Percentiles rank a stretch among this genome's conserved stretches.
These are phyloP conservation scores for Epizoanthus fatuus DNA, from an alignment of 92 coral and sea anemone species.

Conservation along the genomic window DNA sequence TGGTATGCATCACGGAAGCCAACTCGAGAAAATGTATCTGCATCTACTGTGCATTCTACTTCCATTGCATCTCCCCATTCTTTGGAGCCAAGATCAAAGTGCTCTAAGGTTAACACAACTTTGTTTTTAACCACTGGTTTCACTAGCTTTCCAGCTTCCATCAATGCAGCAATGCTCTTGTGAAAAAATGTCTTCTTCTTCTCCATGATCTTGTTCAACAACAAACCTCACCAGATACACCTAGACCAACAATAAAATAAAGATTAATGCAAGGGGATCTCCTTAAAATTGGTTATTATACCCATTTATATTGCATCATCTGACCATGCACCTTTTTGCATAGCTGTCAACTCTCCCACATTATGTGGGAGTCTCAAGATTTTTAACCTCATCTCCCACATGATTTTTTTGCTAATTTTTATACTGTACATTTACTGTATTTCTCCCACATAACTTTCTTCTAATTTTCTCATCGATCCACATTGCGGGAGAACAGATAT, in stretches of 20 bases:
- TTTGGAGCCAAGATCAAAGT: slow-evolving; percentile 65
- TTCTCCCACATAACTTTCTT: no score
- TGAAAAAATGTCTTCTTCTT: not conserved
- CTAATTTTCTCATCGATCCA: no score
- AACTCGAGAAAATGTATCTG: slow-evolving; percentile 73
- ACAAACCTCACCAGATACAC: slow-evolving; percentile 61
- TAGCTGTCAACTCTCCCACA: no score
- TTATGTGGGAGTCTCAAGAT: no score
- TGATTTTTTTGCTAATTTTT: no score
- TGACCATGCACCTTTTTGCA: no score
- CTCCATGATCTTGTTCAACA: slow-evolving; percentile 40
- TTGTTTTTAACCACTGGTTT: slow-evolving; percentile 65
- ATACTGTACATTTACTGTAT: no score
- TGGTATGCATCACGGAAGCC: slow-evolving; percentile 16
- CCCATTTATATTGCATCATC: no score
- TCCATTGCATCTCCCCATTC: slow-evolving; percentile 69
- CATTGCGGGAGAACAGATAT: no score
- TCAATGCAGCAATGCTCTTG: slow-evolving; percentile 50
- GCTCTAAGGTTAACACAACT: slow-evolving; percentile 63
- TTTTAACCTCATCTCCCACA: no score
- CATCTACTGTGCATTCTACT: slow-evolving; percentile 54
- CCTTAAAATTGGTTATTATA: no score
- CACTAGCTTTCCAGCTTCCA: slow-evolving; percentile 78
- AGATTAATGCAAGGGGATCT: no score
- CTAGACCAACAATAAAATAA: not conserved